phyloP scores from a whole-genome alignment of 2,113 vertebrate genomes.

The Entomyzon cyanotis region DNA sequence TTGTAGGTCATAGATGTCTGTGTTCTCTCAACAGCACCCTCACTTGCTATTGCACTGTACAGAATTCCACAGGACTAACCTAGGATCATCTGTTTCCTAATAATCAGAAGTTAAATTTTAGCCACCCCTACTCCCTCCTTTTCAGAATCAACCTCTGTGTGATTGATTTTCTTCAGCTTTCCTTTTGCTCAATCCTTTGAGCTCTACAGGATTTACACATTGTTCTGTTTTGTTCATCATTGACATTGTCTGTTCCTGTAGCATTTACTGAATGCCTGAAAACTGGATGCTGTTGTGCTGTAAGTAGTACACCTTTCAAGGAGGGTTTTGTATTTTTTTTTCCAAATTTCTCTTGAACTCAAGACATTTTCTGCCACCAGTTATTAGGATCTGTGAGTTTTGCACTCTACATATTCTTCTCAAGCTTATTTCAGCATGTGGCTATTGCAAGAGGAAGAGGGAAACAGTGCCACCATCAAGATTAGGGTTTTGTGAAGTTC shows the following conservation, averaged over 20 bases:
- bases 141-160: neutral
- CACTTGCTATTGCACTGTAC: neutral
- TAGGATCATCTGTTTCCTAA: neutral
- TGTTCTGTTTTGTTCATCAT: neutral
- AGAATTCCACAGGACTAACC: neutral
- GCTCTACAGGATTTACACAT: neutral
- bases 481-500: neutral
- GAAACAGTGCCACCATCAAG: neutral
- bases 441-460: neutral
- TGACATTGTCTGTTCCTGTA: neutral
- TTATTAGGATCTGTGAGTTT: neutral
- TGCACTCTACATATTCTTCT: neutral
- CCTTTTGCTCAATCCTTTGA: neutral
- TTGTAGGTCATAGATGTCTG: neutral
- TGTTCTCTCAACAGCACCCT: neutral
- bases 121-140: neutral
- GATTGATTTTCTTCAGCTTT: neutral
- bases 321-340: neutral
- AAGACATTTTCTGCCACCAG: neutral
- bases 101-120: neutral
- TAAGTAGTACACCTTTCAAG: neutral
- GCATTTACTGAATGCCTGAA: neutral
- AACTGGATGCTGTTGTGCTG: neutral
- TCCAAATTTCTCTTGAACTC: neutral
- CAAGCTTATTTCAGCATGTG: neutral